phyloP scores from a whole-genome alignment of 2,888 invertebrate species.

The Mesochorus sp. region DNA sequence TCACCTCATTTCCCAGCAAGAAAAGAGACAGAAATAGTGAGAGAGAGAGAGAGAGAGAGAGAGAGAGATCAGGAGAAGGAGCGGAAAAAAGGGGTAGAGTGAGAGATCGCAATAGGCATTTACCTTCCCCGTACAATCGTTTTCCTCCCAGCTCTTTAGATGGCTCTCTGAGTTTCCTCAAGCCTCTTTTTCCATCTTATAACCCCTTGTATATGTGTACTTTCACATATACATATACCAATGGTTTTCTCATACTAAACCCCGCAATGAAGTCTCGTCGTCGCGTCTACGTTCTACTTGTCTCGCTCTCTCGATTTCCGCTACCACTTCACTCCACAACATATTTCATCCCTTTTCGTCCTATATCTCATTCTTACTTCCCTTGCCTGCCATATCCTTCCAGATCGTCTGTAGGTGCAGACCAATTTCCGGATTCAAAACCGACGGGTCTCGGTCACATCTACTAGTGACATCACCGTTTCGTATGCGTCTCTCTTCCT shows the following conservation, averaged over 20 bases:
- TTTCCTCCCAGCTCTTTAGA: conserved; percentile 33
- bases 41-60: background rate
- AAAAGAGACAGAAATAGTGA: background rate
- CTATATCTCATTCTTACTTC: conserved; percentile 18
- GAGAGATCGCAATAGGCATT: conserved; percentile 53
- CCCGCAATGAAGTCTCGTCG: conserved; percentile 3
- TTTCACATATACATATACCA: no score
- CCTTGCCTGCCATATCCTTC: conserved; percentile 24
- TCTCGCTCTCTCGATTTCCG: conserved; percentile 16
- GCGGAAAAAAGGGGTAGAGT: background rate
- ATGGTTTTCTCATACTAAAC: background rate
- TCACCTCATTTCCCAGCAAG: conserved; percentile 58
- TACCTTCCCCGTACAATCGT: conserved; percentile 54
- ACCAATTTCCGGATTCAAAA: conserved; percentile 60
- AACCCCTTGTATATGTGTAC: no score
- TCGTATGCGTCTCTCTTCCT: background rate
- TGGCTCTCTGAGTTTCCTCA: conserved; percentile 4
- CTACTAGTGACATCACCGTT: background rate
- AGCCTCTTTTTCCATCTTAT: background rate
- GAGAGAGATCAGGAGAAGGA: background rate
- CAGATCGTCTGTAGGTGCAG: conserved; percentile 42
- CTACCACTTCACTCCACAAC: background rate
- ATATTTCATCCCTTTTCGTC: conserved; percentile 11
- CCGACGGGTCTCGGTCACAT: conserved; percentile 28
- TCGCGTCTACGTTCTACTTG: conserved; percentile 22